These are phyloP conservation scores for Apodemia duryi DNA, from an alignment of 2,888 invertebrate species.

Conservation along the genomic window DNA sequence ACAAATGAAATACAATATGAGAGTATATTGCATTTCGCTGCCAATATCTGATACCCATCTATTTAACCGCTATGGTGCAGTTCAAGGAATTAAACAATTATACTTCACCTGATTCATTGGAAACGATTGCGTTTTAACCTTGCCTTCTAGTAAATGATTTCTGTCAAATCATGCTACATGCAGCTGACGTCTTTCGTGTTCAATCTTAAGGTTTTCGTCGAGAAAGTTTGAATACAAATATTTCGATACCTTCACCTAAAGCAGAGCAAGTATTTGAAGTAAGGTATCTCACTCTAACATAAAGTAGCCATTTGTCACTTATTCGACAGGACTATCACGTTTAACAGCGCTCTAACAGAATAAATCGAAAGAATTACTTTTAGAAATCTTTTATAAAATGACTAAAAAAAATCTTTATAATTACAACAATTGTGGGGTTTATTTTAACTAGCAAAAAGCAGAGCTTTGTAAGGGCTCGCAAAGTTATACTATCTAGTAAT, in stretches of 20 bases:
- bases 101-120: constrained; percentile 40
- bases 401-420: too few relatives aligned
- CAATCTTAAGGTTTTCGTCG: constrained; percentile 13
- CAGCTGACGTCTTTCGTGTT: constrained; percentile 1
- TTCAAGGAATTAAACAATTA: constrained; percentile 52
- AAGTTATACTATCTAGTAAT: too few relatives aligned
- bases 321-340: neutral
- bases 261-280: constrained; percentile 1
- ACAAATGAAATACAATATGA: constrained; percentile 10
- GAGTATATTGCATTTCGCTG: constrained; percentile 14
- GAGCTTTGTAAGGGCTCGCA: too few relatives aligned
- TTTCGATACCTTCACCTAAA: constrained; percentile 19
- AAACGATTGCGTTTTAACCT: constrained; percentile 32
- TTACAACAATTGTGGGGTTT: too few relatives aligned
- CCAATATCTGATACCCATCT: constrained; percentile 31
- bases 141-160: constrained; percentile 22
- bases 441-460: too few relatives aligned
- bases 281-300: constrained; percentile 3
- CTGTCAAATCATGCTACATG: constrained; percentile 1
- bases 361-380: neutral
- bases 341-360: neutral
- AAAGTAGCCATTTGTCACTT: neutral
- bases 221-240: constrained; percentile 32
- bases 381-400: neutral
- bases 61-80: constrained; percentile 46